A percentile compares a stretch with the other conserved stretches of the same genome.
Conservation (phyloP, 2,797 vertebrate species). For the Dendrocincla tyrannina region DNA sequence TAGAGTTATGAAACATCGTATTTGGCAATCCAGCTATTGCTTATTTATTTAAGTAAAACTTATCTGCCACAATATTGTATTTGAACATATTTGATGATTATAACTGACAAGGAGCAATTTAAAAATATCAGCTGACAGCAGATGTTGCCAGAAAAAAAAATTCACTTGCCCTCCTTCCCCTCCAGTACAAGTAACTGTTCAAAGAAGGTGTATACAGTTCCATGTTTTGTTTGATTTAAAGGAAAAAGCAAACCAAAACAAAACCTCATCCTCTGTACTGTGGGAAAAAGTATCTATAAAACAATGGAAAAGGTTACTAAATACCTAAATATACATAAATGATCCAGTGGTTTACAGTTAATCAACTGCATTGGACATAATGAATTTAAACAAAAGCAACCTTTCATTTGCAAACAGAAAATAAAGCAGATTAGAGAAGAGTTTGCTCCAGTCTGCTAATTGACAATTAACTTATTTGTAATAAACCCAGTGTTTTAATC, state of each 20-base stretch:
- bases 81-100: background rate
- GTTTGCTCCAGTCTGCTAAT: background rate
- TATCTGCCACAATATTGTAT: background rate
- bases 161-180: background rate
- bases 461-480: background rate
- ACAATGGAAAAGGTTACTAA: background rate
- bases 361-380: background rate
- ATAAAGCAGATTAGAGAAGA: background rate
- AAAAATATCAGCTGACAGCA: background rate
- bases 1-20: background rate
- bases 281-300: background rate
- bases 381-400: background rate
- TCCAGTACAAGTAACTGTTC: background rate
- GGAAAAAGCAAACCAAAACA: background rate
- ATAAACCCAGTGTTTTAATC: background rate
- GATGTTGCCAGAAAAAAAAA: background rate
- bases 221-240: background rate
- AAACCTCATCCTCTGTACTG: background rate
- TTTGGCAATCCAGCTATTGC: background rate
- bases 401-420: background rate
- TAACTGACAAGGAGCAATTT: background rate
- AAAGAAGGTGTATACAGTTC: background rate
- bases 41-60: background rate
- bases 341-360: background rate
- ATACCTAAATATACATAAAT: background rate